Conservation (phyloP, 2,888 invertebrate genomes). For the Callosobruchus maculatus region DNA sequence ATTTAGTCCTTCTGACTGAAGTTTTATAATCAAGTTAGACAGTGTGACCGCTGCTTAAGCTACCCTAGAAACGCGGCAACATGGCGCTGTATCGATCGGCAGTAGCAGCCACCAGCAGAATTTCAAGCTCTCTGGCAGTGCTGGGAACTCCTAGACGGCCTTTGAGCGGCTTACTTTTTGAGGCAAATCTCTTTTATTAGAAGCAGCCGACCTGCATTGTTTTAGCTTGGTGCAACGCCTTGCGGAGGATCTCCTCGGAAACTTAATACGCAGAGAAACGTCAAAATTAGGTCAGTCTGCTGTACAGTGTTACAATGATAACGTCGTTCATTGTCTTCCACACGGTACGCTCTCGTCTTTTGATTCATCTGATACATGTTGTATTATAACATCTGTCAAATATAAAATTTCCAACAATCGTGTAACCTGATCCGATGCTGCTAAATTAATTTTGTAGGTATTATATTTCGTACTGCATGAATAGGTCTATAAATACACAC, state of each 20-base stretch:
- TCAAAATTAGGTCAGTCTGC: neutral
- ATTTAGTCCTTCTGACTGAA: too few relatives aligned
- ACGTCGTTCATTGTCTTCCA: neutral
- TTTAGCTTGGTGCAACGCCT: neutral
- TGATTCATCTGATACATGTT: too few relatives aligned
- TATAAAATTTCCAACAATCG: too few relatives aligned
- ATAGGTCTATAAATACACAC: too few relatives aligned
- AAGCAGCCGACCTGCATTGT: neutral
- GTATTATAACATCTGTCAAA: too few relatives aligned
- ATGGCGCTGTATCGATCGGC: neutral
- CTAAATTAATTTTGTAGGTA: too few relatives aligned
- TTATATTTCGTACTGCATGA: too few relatives aligned
- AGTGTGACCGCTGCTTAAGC: too few relatives aligned
- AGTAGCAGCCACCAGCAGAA: neutral
- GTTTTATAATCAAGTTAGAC: too few relatives aligned
- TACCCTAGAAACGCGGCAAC: neutral
- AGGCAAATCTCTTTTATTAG: neutral
- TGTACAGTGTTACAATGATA: neutral
- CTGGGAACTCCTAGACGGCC: neutral
- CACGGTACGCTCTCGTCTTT: too few relatives aligned
- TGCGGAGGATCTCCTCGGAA: neutral
- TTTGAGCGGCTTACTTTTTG: neutral
- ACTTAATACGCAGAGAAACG: neutral
- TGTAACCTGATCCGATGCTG: too few relatives aligned
- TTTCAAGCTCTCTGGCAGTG: neutral